These are phyloP conservation scores for Drosophila paranaensis DNA, from an alignment of 2,888 invertebrate species.

Conservation along the genomic window DNA sequence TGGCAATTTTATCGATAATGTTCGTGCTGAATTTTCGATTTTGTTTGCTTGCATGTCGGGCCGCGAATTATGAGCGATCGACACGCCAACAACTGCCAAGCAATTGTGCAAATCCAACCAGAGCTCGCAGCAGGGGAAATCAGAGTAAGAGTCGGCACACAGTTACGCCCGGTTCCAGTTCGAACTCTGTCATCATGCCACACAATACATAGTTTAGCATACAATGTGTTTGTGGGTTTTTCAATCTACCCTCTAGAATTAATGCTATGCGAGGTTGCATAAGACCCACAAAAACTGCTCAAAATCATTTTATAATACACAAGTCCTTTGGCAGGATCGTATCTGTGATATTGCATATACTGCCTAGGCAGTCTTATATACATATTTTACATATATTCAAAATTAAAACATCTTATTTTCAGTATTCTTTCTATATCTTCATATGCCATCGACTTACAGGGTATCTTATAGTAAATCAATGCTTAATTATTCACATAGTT, in stretches of 20 bases:
- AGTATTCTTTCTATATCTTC: too few species aligned
- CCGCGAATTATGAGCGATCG: slow-evolving; percentile 78
- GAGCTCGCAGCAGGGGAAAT: slow-evolving; percentile 10
- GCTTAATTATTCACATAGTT: neutral
- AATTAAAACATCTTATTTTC: too few species aligned
- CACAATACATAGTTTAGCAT: slow-evolving; percentile 72
- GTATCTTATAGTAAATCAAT: slow-evolving; percentile 13
- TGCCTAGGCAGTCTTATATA: too few species aligned
- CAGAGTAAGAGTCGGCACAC: slow-evolving; percentile 17
- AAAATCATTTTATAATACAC: neutral
- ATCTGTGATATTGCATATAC: neutral
- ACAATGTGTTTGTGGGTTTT: slow-evolving; percentile 79
- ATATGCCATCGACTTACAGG: slow-evolving; percentile 1
- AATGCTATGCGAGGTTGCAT: neutral
- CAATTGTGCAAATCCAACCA: slow-evolving; percentile 71
- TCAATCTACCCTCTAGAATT: slow-evolving; percentile 9
- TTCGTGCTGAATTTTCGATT: slow-evolving; percentile 82
- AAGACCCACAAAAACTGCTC: too few species aligned
- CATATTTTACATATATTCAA: too few species aligned
- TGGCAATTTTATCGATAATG: slow-evolving; percentile 83
- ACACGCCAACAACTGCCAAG: slow-evolving; percentile 75
- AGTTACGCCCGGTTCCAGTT: slow-evolving; percentile 23
- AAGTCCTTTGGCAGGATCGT: neutral
- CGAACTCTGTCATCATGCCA: slow-evolving; percentile 32
- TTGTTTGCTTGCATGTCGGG: slow-evolving; percentile 77